Base-by-base conservation (phyloP, 2,113 vertebrate genomes). In the Podarcis muralis region DNA sequence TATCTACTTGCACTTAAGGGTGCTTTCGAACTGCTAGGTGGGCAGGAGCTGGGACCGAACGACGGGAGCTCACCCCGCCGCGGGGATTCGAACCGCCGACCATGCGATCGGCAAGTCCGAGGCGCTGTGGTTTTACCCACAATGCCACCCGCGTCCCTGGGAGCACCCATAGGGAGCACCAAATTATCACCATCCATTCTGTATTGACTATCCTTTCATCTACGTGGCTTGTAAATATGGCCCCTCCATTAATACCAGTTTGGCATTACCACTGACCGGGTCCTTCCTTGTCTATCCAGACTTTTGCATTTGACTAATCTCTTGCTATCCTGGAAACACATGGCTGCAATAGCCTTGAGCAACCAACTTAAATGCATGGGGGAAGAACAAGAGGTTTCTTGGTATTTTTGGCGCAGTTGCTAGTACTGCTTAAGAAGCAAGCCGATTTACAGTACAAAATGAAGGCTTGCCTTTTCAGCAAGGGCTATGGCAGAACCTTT, bases 101-200 rank as follows among this genome's bases (percentile, higher is more conserved):
- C n/a, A n/a, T n/a, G n/a, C n/a, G n/a, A n/a, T n/a, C n/a, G n/a
- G n/a, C n/a, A n/a, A n/a, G n/a, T n/a, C n/a, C n/a, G n/a, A n/a
- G n/a, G n/a, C n/a, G n/a, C n/a, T n/a, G n/a, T n/a, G n/a, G n/a
- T n/a, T n/a, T n/a, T n/a, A n/a, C n/a, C n/a, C n/a, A n/a, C n/a
- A n/a, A n/a, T n/a, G n/a, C n/a, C n/a, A n/a, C n/a, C n/a, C n/a
- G n/a, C n/a, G n/a, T n/a, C n/a, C n/a, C n/a, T n/a, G n/a, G n/a
- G n/a, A n/a, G n/a, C 22, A 9, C 87, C 83, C 0, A 0, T 30
- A 82, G 37, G 23, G 77, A 84, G 86, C 87, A 84, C 27, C 40
- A 85, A 81, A n/a, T 81, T 71, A 92, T 40, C 53, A 89, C 57
- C 87, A 32, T 37, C 16, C 74, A 25, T 48, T 68, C 37, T 5